phyloP scores from a whole-genome alignment of 2,888 invertebrate species.

The Napeogenes inachia region DNA sequence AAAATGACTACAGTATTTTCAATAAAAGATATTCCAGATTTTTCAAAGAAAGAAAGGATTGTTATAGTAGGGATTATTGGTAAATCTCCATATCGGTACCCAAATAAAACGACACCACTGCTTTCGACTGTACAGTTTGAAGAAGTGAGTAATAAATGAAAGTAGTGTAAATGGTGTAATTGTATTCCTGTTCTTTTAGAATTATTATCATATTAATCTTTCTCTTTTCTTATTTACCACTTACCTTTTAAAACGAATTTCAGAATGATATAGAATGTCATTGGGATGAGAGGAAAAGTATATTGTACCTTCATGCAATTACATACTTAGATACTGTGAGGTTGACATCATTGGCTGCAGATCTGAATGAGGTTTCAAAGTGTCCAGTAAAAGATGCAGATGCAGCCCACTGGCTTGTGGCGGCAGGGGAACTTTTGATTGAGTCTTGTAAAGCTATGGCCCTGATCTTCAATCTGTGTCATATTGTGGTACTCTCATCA shows the following conservation, averaged over 20 bases:
- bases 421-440: conserved; percentile 68
- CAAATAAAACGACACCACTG: conserved; percentile 81
- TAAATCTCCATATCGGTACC: conserved; percentile 81
- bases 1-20: conserved; percentile 50
- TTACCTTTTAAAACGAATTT: conserved; percentile 23
- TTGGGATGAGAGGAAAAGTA: conserved; percentile 72
- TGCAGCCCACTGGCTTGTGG: conserved; percentile 80
- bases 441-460: conserved; percentile 83
- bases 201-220: too few relatives aligned
- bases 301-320: conserved; percentile 76
- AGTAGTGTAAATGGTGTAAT: background rate
- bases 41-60: conserved; percentile 76
- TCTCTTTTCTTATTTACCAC: too few relatives aligned
- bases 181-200: too few relatives aligned
- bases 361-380: conserved; percentile 53
- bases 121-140: conserved; percentile 66
- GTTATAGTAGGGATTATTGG: conserved; percentile 85
- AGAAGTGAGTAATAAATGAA: conserved; percentile 46
- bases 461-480: conserved; percentile 87
- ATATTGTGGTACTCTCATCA: conserved; percentile 80
- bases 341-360: conserved; percentile 49
- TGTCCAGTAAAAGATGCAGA: conserved; percentile 65
- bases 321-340: conserved; percentile 64
- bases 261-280: conserved; percentile 78
- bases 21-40: conserved; percentile 63